Evolutionary conservation across 2,888 invertebrate species (phyloP), one percentile per base, ranked within the genome.

Genomic region (Oxytorus armatus): DNA sequence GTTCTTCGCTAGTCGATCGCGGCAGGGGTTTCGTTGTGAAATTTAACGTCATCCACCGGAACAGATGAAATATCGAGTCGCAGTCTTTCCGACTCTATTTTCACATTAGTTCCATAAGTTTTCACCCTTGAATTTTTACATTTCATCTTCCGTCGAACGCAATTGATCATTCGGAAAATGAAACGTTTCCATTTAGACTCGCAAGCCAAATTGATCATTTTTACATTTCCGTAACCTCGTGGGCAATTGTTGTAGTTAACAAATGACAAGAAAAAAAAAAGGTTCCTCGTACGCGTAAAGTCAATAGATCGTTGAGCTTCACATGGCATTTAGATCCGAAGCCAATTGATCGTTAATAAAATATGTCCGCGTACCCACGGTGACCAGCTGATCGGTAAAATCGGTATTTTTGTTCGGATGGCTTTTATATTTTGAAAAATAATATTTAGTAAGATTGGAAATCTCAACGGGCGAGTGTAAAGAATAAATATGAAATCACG

Each of bases 31-130:
- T 68, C 61, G 49, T 61, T 68, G 73, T 61, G 70, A 75, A 55
- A 70, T 74, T 76, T 76, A 75, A 75, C 55, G 55, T 79, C 77
- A 66, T 39, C 39, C 42, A 18, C 74, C 5, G 39, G 36, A 25
- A 18, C 63, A 74, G 77, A 86, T 86, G 85, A 87, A 84, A 85
- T 86, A 87, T 86, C 78, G 85, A 85, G 33, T 42, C 55, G 3
- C 44, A 29, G 49, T 85, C 78, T 75, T 66, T n/a, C n/a, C n/a
- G 70, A 78, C 79, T 84, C 79, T 79, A 79, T 83, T 57, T 47
- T 68, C 81, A 83, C 74, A 74, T 55, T 85, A 84, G 85, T 83
- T 84, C 81, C 77, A 82, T 76, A 76, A 78, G 76, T 76, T 81
- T 75, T 53, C 59, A 63, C 36, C 72, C 61, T 39, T 8, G 39